Base-by-base conservation (phyloP, 2,888 invertebrate genomes). In the Oeneis ivallda region DNA sequence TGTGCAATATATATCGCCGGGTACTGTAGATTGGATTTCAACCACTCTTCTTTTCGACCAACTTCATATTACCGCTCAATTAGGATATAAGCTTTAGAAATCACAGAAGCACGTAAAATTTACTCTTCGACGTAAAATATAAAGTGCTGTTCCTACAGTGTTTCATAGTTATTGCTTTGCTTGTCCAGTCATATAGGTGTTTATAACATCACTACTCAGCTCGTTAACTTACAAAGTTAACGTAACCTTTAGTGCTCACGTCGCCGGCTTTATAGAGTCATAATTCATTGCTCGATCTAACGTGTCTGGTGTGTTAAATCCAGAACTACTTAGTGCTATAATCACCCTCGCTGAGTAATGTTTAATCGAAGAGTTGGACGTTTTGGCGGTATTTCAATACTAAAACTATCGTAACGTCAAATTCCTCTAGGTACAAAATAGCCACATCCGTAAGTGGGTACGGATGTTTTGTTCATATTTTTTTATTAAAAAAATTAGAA, bases 161-260 rank as follows among this genome's bases (percentile, higher is more conserved):
- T 68, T 65, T 65, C 62, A 62, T 57, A 65, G 66, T 64, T 69
- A 67, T 62, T 45, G 60, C 60, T 32, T 61, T 41, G 61, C 57
- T 17, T 53, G 64, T 63, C 54, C 60, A 56, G 49, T 62, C 63
- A 53, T 67, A 64, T 60, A 50, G 54, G 49, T 63, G 56, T 67
- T 67, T 65, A 67, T 69, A 61, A 64, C 62, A 45, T 65, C 61
- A 54, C 57, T 56, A 58, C 68, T 65, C 49, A 57, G 62, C 32
- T 65, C 67, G 67, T 69, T 69, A 69, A 65, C 49, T 61, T 69
- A 69, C 69, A 69, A 67, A 63, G 69, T 67, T 65, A 63, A 65
- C 63, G 47, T 39, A 65, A 56, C 56, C 54, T 62, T 62, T 64
- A 67, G 52, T 62, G 64, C 47, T 53, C 58, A 56, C 64, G 53